Conservation (phyloP, 2,797 vertebrate species). For the Eremophila alpestris region DNA sequence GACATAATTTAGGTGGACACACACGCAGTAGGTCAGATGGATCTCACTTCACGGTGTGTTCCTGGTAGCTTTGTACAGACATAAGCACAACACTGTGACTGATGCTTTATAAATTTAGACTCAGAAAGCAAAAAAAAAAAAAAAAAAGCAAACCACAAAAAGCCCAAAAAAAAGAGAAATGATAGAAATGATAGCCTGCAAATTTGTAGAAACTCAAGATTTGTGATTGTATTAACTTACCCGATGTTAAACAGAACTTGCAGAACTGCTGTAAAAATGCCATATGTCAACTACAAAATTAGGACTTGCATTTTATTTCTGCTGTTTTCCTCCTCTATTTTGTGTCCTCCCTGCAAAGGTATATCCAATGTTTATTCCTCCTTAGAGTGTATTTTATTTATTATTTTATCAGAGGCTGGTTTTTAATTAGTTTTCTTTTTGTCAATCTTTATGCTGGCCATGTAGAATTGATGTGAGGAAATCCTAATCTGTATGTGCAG, state of each 20-base stretch:
- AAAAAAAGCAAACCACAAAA: too few relatives aligned
- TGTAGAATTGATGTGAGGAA: not conserved
- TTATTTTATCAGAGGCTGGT: not conserved
- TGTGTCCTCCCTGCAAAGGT: not conserved
- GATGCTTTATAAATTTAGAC: not conserved
- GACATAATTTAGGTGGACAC: not conserved
- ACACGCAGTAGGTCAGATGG: not conserved
- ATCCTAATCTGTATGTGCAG: not conserved
- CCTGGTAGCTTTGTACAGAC: not conserved
- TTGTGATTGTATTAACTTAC: not conserved
- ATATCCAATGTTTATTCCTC: not conserved
- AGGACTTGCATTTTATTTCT: not conserved
- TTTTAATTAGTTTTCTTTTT: not conserved
- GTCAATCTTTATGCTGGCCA: not conserved
- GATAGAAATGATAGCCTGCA: not conserved
- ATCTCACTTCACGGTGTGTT: not conserved
- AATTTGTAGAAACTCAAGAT: not conserved
- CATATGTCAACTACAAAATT: not conserved
- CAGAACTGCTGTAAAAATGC: not conserved
- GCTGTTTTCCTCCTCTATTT: not conserved
- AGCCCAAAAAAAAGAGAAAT: too few relatives aligned
- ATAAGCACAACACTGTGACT: not conserved
- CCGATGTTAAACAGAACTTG: constrained; percentile 3
- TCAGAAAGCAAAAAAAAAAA: not conserved
- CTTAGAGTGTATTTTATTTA: not conserved